Percentiles rank a stretch among this genome's conserved stretches.
These are phyloP conservation scores for Zaprionus nigranus DNA, from an alignment of 1,140 invertebrate species.

Conservation along the genomic window DNA sequence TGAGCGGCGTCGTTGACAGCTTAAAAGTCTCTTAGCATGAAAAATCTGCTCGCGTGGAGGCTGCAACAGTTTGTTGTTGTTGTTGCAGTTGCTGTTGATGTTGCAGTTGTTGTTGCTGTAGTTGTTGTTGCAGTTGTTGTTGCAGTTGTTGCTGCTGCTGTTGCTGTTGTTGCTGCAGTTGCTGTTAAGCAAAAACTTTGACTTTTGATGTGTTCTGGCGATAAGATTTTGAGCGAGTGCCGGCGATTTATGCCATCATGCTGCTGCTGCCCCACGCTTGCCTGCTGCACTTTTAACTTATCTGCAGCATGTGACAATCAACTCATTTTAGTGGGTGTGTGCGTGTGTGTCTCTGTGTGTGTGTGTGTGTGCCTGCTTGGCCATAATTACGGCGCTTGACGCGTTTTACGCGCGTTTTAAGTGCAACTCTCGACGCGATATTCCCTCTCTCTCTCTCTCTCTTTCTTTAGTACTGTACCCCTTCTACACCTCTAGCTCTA, in stretches of 20 bases:
- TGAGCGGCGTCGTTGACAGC: conserved; percentile 76
- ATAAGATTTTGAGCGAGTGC: conserved; percentile 78
- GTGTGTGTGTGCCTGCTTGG: conserved; percentile 24
- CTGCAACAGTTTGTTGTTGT: conserved; percentile 22
- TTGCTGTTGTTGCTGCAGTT: conserved; percentile 24
- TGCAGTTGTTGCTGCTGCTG: conserved; percentile 24
- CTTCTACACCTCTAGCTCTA: neutral
- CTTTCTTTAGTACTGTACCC: too few species aligned
- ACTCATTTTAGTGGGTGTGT: conserved; percentile 51
- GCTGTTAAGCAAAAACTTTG: conserved; percentile 58
- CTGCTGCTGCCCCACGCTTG: conserved; percentile 20
- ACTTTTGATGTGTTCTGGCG: conserved; percentile 72
- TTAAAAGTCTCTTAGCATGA: conserved; percentile 81
- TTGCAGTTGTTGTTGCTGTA: conserved; percentile 18
- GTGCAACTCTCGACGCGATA: conserved; percentile 34
- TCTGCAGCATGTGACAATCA: conserved; percentile 73
- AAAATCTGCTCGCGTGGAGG: conserved; percentile 71
- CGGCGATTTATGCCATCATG: conserved; percentile 62
- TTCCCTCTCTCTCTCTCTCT: too few species aligned
- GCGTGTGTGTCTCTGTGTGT: conserved; percentile 16
- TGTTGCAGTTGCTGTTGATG: conserved; percentile 22
- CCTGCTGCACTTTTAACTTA: conserved; percentile 70
- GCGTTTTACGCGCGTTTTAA: conserved; percentile 56
- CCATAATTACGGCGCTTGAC: conserved; percentile 60
- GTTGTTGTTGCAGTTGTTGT: conserved; percentile 22